Base-by-base conservation (phyloP, 2,113 vertebrate species). In the Leptodactylus fuscus region DNA sequence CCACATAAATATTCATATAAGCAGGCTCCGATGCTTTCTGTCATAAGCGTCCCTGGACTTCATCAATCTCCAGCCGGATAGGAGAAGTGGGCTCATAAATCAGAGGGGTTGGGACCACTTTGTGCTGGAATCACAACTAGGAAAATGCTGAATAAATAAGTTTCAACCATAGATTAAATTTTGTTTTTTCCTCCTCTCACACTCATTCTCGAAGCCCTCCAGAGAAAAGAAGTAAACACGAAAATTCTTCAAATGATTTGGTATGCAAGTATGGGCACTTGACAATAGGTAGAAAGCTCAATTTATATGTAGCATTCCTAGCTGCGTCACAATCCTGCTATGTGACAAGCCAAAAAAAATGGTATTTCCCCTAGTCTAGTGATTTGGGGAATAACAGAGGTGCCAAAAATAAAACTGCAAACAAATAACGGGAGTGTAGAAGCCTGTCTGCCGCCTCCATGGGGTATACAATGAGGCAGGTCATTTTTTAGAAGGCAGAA, bases 141-240 rank as follows among this genome's bases (percentile, higher is more conserved):
- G 87, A 88, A 91, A 92, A 91, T 87, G 83, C 91, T 89, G 88
- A 92, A 92, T 90, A 91, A 92, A 92, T 89, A 91, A 88, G 53
- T 88, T 81, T 77, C 85, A 92, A 87, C 4, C 4, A 76, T 90
- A 89, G 90, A 92, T 91, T 92, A 91, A 92, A 92, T 90, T 87
- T 90, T 87, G 86, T 88, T 70, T 73, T 83, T 70, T 80, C 15
- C 60, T 69, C 53, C 76, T 11, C 49, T 58, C 36, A 8, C 10
- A 8, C 77, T n/a, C 81, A 83, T 85, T 92, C 90, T 90, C 55
- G 89, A 86, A 87, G 87, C 84, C 88, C 89, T 89, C 75, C 0
- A 81, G 90, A 89, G 89, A 89, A 91, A 85, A 87, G 0, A 87
- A 41, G 46, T 85, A 89, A 90, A 88, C 1, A 46, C 75, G 90